Base-by-base conservation (phyloP, 2,113 vertebrate genomes). In the Montifringilla adamsi region DNA sequence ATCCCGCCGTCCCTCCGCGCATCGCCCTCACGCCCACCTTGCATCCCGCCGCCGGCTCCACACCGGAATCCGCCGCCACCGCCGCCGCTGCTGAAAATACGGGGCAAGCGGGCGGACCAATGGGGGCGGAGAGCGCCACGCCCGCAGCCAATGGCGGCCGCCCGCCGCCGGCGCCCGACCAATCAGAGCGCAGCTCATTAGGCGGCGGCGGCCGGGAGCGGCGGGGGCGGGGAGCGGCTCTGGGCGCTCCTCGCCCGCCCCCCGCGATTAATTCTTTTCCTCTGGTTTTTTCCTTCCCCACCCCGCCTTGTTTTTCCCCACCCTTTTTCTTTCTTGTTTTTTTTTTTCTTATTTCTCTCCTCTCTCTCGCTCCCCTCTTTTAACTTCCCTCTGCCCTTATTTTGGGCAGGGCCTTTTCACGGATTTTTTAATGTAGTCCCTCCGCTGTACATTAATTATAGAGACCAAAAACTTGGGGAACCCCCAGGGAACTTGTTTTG, bases 1-100 rank as follows among this genome's bases (percentile, higher is more conserved):
- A 17, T 13, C 27, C 47, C n/a, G 7, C 68, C 58, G 28, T 16
- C 35, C 35, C 15, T 10, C 13, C 33, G 21, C 58, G 31, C 55
- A 9, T 21, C 27, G 39, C 46, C 84, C 39, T 9, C 55, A 60
- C 75, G 67, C 93, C 80, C 89, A 98, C 98, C 98, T 98, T 98
- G 97, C 98, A 98, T 98, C 97, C 97, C 97, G 97, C 97, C 97
- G 97, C 98, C 98, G 94, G 83, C 95, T 95, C 92, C 94, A 39
- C 94, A 93, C 93, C 91, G 95, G 78, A 94, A 94, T 95, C 72
- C 66, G 20, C 74, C 68, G 30, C 86, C 37, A 58, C 80, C 22
- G 90, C 94, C 47, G 86, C 87, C 12, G 93, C 92, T 66, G 93
- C 92, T 78, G 95, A 87, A 97, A 97, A 96, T 96, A 96, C 96